Evolutionary conservation across 2,888 invertebrate genomes (phyloP).

Genomic region (Folsomia candida): DNA sequence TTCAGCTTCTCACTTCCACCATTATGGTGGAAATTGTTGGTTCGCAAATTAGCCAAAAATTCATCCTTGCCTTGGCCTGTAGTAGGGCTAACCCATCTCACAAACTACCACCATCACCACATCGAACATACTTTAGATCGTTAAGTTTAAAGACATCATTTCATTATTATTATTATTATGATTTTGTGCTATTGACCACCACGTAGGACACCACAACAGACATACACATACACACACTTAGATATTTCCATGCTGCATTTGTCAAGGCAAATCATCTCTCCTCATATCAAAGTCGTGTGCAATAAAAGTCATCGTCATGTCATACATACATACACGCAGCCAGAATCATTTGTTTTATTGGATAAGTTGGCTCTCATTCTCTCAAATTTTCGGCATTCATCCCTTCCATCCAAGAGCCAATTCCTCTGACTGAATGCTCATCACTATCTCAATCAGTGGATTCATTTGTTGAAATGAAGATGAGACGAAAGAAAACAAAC

Average conservation of each 20-base stretch:
- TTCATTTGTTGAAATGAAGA: slow-evolving; percentile 4
- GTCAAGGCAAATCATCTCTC: slow-evolving; percentile 2
- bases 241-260: background rate
- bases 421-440: background rate
- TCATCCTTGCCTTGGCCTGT: background rate
- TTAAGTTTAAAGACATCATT: background rate
- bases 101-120: too few relatives aligned
- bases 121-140: too few relatives aligned
- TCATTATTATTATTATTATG: background rate
- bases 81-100: background rate
- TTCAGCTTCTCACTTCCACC: background rate
- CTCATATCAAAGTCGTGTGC: slow-evolving; percentile 4
- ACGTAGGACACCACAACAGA: background rate
- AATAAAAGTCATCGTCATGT: slow-evolving; percentile 8
- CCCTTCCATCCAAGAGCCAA: background rate
- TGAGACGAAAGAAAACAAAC: background rate
- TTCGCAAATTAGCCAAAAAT: background rate
- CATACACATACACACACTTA: background rate
- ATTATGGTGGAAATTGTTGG: background rate
- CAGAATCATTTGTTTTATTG: background rate
- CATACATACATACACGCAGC: background rate
- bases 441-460: slow-evolving; percentile 4
- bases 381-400: background rate
- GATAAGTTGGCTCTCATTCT: background rate
- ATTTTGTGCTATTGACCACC: background rate